Percentiles rank a stretch among this genome's conserved stretches.
phyloP scores from a whole-genome alignment of 2,888 invertebrate species.

The Halocaridina rubra region DNA sequence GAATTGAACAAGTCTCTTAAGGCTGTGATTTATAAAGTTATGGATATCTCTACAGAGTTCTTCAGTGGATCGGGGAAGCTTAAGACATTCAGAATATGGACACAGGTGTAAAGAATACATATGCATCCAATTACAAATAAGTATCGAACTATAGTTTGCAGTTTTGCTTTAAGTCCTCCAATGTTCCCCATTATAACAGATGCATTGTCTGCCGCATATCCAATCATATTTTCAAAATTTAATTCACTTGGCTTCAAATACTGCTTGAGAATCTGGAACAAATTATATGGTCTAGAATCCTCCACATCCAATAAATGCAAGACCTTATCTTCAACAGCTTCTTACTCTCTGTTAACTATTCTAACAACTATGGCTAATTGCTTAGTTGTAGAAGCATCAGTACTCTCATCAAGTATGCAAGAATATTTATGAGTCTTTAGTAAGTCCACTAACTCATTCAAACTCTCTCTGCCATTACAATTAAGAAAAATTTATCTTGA shows the following conservation, averaged over 20 bases:
- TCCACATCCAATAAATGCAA: neutral
- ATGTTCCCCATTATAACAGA: neutral
- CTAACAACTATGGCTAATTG: neutral
- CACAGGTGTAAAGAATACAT: conserved; percentile 21
- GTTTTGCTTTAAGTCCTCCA: neutral
- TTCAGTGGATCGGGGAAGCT: neutral
- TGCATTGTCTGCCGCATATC: neutral
- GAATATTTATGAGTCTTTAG: too few species aligned
- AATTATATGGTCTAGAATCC: neutral
- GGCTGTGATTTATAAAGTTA: neutral
- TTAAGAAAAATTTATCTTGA: neutral
- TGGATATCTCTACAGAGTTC: conserved; percentile 1
- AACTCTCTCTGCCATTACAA: neutral
- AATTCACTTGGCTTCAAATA: neutral
- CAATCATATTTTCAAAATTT: neutral
- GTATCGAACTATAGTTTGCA: neutral
- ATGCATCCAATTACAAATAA: conserved; percentile 22
- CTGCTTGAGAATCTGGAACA: neutral
- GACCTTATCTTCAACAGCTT: neutral
- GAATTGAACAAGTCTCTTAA: neutral
- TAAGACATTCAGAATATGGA: conserved; percentile 19
- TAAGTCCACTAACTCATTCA: neutral
- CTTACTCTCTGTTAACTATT: neutral
- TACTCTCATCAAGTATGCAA: neutral
- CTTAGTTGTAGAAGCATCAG: neutral